A percentile compares a stretch with the other conserved stretches of the same genome.
These are phyloP conservation scores for Phragmatobia fuliginosa DNA, from an alignment of 2,888 invertebrate species.

Conservation along the genomic window DNA sequence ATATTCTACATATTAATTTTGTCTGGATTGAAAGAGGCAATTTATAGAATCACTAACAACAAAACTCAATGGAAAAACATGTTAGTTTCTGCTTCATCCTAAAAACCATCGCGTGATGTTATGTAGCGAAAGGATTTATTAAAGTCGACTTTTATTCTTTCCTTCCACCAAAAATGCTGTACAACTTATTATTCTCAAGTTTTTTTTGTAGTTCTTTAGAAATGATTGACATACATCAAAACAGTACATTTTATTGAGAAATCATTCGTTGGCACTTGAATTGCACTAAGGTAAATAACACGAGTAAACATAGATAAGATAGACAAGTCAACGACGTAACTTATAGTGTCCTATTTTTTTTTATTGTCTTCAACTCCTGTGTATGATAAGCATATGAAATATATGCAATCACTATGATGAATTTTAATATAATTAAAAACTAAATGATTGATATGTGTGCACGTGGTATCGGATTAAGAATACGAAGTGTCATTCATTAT, in stretches of 20 bases:
- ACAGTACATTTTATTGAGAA: slow-evolving; percentile 3
- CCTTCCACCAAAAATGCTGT: neutral
- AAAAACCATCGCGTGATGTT: neutral
- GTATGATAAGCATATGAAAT: slow-evolving; percentile 44
- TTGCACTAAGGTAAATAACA: slow-evolving; percentile 20
- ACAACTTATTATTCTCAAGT: neutral
- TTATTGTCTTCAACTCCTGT: slow-evolving; percentile 13
- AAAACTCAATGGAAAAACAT: neutral
- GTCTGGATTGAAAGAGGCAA: neutral
- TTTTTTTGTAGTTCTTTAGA: neutral
- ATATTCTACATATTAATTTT: neutral
- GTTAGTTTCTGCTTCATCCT: neutral
- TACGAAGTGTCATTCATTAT: too few relatives aligned
- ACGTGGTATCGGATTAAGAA: too few relatives aligned
- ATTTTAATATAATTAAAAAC: neutral
- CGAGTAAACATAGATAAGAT: slow-evolving; percentile 39
- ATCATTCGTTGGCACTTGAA: slow-evolving; percentile 6
- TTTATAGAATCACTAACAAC: neutral
- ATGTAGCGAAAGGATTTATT: too few relatives aligned
- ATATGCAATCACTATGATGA: slow-evolving; percentile 7
- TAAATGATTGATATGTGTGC: too few relatives aligned
- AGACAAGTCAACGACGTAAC: slow-evolving; percentile 19
- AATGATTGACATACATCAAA: neutral
- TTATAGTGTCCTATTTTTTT: slow-evolving; percentile 36
- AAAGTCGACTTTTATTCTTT: neutral